These are phyloP conservation scores for Caranx ignobilis DNA, from an alignment of 2,113 vertebrate species.

Conservation along the genomic window DNA sequence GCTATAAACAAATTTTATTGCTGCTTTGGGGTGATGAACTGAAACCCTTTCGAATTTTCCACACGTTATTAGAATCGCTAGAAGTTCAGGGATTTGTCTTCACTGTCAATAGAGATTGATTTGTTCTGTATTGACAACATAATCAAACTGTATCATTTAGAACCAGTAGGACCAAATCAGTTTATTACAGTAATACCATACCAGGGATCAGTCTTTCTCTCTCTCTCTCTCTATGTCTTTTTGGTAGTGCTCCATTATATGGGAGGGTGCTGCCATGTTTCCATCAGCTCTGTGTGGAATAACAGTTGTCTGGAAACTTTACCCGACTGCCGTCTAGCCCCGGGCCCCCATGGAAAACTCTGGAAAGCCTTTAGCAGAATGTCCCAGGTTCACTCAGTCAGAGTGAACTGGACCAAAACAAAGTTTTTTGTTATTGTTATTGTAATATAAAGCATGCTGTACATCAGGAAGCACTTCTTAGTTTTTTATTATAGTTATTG, in stretches of 20 bases:
- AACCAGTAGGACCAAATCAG: neutral
- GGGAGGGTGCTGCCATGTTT: constrained; percentile 73
- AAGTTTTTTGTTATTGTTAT: neutral
- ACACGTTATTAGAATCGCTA: neutral
- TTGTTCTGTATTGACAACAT: neutral
- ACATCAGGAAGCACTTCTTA: neutral
- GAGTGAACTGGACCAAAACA: constrained; percentile 19
- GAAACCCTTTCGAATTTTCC: neutral
- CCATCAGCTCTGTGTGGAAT: constrained; percentile 76
- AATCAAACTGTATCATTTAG: constrained; percentile 15
- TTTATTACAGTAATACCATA: constrained; percentile 2
- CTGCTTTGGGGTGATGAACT: constrained; percentile 14
- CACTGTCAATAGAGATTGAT: neutral
- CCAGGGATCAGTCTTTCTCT: constrained; percentile 1
- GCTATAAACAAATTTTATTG: neutral
- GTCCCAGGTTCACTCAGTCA: constrained; percentile 46
- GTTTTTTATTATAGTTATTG: neutral
- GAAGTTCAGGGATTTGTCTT: neutral
- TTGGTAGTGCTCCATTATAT: constrained; percentile 27
- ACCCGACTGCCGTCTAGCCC: constrained; percentile 73
- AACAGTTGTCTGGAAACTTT: constrained; percentile 78
- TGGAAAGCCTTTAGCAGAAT: constrained; percentile 64
- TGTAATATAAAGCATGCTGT: constrained; percentile 1
- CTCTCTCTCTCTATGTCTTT: constrained; percentile 35
- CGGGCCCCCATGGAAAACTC: constrained; percentile 72